phyloP scores from a whole-genome alignment of 2,113 vertebrate species.

The Barnardius zonarius region DNA sequence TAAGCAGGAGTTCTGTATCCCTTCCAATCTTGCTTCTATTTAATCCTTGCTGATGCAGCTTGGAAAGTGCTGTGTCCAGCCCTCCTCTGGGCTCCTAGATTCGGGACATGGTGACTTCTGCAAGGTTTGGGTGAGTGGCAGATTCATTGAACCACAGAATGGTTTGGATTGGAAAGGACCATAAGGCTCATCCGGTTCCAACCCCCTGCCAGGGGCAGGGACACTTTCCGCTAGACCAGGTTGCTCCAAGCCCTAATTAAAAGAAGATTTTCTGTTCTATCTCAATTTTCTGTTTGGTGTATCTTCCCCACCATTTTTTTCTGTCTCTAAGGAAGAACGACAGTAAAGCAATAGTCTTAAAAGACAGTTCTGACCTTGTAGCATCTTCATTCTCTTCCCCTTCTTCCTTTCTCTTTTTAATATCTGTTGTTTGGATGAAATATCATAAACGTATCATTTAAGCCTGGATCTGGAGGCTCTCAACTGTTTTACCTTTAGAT shows the following conservation, averaged over 20 bases:
- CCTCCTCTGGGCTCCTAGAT: not conserved
- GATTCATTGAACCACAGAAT: not conserved
- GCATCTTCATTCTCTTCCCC: not conserved
- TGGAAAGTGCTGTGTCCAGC: not conserved
- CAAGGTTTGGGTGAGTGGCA: not conserved
- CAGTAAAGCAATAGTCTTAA: not conserved
- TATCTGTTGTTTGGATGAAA: not conserved
- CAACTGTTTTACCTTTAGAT: not conserved
- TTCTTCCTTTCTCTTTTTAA: not conserved
- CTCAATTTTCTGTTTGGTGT: not conserved
- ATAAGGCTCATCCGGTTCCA: not conserved
- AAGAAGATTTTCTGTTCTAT: not conserved
- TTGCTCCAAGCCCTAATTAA: not conserved
- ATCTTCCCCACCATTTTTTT: not conserved
- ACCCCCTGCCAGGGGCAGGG: not conserved
- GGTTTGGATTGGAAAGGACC: not conserved
- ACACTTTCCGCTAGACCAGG: not conserved
- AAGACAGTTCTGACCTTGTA: not conserved
- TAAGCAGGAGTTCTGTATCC: not conserved
- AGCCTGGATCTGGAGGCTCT: not conserved
- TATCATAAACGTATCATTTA: not conserved
- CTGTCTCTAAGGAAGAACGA: not conserved
- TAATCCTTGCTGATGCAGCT: conserved; percentile 39
- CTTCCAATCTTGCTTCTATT: conserved; percentile 14
- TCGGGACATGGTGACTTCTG: not conserved